Base-by-base conservation (phyloP, 2,888 invertebrate genomes). In the Noctuana brunneofusca region DNA sequence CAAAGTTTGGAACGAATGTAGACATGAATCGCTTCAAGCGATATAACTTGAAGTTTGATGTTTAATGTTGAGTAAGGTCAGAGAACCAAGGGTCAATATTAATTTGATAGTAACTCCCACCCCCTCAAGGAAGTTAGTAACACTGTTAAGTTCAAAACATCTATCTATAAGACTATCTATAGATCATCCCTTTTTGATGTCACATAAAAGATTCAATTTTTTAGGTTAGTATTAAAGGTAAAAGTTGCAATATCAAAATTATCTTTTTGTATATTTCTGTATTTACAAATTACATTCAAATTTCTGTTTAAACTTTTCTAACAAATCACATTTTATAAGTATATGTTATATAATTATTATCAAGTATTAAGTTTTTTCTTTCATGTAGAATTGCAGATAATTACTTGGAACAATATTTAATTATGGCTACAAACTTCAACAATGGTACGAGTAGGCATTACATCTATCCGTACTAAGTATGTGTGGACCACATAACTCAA, bases 1-100 rank as follows among this genome's bases (percentile, higher is more conserved):
- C 74, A 68, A 74, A 75, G 74, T 18, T 79, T 75, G 67, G 73
- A 81, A 78, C 18, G 14, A 48, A 16, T 71, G 75, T 76, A 78
- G 78, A 78, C 43, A 27, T 73, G n/a, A 35, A 35, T 72, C 72
- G 75, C 80, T 79, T 75, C 66, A 69, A 75, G 84, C 74, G 66
- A 66, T 75, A 74, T 79, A 78, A 38, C 76, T 78, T 71, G 68
- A 65, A 79, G 75, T 79, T 81, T 72, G 74, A 75, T 79, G 75
- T 79, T 81, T 72, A 74, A 75, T 79, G 72, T 79, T 68, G 69
- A 73, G 75, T 75, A 72, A 73, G 75, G 74, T 72, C 62, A 62
- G 64, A 59, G 57, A 52, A 35, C 32, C 24, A 18, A 20, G 9
- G 48, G 57, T 57, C 57, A 46, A 57, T 57, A 57, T 57, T 57